Evolutionary conservation across 2,113 vertebrate species (phyloP).

Genomic region (Oryzias melastigma): DNA sequence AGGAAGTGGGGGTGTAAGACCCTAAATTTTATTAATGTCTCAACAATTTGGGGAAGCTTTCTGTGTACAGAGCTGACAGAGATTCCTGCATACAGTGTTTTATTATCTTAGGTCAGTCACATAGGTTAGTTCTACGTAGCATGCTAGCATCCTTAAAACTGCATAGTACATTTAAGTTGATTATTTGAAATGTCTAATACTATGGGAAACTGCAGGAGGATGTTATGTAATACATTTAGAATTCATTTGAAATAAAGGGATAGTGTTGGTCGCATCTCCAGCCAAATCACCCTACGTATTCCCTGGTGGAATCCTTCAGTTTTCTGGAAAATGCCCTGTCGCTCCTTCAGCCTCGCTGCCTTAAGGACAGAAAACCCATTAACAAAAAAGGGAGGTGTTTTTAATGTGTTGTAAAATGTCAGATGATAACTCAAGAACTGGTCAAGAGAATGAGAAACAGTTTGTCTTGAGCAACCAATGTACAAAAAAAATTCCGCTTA

Average conservation of each 20-base stretch:
- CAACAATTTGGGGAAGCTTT: conserved; percentile 24
- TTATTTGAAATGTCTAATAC: conserved; percentile 26
- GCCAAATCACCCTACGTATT: background rate
- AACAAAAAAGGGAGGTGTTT: conserved; percentile 33
- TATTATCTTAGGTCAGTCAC: conserved; percentile 33
- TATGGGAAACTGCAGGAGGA: conserved; percentile 16
- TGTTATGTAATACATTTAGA: conserved; percentile 6
- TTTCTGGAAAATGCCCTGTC: background rate
- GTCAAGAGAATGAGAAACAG: conserved; percentile 2
- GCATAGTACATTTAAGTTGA: conserved; percentile 30
- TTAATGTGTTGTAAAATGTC: conserved; percentile 25
- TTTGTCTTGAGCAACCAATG: conserved; percentile 64
- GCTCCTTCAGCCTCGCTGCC: conserved; percentile 59
- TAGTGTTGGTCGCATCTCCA: conserved; percentile 16
- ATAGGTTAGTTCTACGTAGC: conserved; percentile 57
- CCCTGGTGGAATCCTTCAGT: background rate
- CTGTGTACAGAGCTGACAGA: conserved; percentile 32
- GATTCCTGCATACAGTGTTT: conserved; percentile 47
- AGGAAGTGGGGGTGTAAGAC: conserved; percentile 35
- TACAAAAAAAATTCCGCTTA: conserved; percentile 44
- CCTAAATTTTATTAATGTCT: conserved; percentile 27
- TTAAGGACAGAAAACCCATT: conserved; percentile 45
- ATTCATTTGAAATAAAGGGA: conserved; percentile 6
- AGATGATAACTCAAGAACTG: conserved; percentile 23
- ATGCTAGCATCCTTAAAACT: conserved; percentile 44